Conservation (phyloP, 2,888 invertebrate genomes). For the Idaea biselata region DNA sequence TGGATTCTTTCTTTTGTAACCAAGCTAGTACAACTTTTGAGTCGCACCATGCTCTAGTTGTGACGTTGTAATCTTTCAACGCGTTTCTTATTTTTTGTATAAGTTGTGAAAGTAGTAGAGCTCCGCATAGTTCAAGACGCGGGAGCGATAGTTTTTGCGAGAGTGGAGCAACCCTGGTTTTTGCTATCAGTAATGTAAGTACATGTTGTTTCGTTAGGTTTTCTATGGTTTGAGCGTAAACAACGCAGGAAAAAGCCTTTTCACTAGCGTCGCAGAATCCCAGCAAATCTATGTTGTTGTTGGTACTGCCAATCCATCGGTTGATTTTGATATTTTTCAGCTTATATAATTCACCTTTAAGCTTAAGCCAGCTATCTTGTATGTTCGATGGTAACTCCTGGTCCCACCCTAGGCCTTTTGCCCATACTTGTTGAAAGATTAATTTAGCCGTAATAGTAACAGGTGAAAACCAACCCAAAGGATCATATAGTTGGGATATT, state of each 20-base stretch:
- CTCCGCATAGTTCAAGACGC: slow-evolving; percentile 28
- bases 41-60: slow-evolving; percentile 20
- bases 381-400: slow-evolving; percentile 15
- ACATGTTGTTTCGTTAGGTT: slow-evolving; percentile 5
- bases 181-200: slow-evolving; percentile 8
- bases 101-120: slow-evolving; percentile 20
- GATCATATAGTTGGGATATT: slow-evolving; percentile 24
- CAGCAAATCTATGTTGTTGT: not conserved
- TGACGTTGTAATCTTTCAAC: slow-evolving; percentile 12
- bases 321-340: slow-evolving; percentile 8
- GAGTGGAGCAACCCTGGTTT: slow-evolving; percentile 25
- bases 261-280: slow-evolving; percentile 14
- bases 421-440: slow-evolving; percentile 29
- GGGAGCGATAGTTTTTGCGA: slow-evolving; percentile 30
- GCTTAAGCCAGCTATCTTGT: slow-evolving; percentile 20
- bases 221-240: slow-evolving; percentile 18
- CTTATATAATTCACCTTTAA: slow-evolving; percentile 15
- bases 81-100: slow-evolving; percentile 16
- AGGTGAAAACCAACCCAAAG: slow-evolving; percentile 29
- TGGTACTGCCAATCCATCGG: slow-evolving; percentile 13
- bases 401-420: slow-evolving; percentile 29
- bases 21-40: slow-evolving; percentile 23
- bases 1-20: slow-evolving; percentile 17
- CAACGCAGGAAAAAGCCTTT: slow-evolving; percentile 19
- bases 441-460: slow-evolving; percentile 21